Conservation (phyloP, 1,140 invertebrate species). For the Drosophila ficusphila region DNA sequence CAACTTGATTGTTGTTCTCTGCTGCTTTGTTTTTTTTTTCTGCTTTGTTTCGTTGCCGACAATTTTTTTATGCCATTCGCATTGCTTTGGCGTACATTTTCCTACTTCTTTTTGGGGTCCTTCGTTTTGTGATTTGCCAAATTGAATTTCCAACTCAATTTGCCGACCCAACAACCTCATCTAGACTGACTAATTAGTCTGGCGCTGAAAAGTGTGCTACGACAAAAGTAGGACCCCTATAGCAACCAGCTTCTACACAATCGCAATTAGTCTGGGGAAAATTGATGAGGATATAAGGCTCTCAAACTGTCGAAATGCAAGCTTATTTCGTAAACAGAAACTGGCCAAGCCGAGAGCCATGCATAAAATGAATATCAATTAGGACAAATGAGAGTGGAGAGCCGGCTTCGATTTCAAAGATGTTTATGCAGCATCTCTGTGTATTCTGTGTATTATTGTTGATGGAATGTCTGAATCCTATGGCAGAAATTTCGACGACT, state of each 20-base stretch:
- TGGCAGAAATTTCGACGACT: conserved; percentile 1
- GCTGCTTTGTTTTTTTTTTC: conserved; percentile 24
- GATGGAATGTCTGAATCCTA: conserved; percentile 10
- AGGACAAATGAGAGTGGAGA: conserved; percentile 33
- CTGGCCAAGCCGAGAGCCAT: conserved; percentile 2
- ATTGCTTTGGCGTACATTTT: conserved; percentile 6
- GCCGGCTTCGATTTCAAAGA: conserved; percentile 25
- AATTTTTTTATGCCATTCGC: conserved; percentile 28
- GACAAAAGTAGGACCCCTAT: conserved; percentile 18
- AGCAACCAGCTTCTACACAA: neutral
- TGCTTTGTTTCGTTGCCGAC: conserved; percentile 12
- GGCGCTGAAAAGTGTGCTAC: conserved; percentile 57
- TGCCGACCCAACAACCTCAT: conserved; percentile 41
- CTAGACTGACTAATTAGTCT: conserved; percentile 29
- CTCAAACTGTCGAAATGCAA: neutral
- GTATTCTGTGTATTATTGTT: conserved; percentile 17
- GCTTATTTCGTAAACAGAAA: conserved; percentile 31
- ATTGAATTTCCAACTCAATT: conserved; percentile 79
- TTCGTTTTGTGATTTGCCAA: conserved; percentile 68
- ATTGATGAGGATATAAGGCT: conserved; percentile 2
- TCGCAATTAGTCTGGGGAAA: conserved; percentile 21
- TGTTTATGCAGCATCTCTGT: neutral
- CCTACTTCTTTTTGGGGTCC: conserved; percentile 20
- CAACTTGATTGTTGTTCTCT: conserved; percentile 52
- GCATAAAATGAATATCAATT: conserved; percentile 65